A percentile compares a stretch with the other conserved stretches of the same genome.
These are phyloP conservation scores for Heliconius aoede DNA, from an alignment of 2,888 invertebrate species.

Conservation along the genomic window DNA sequence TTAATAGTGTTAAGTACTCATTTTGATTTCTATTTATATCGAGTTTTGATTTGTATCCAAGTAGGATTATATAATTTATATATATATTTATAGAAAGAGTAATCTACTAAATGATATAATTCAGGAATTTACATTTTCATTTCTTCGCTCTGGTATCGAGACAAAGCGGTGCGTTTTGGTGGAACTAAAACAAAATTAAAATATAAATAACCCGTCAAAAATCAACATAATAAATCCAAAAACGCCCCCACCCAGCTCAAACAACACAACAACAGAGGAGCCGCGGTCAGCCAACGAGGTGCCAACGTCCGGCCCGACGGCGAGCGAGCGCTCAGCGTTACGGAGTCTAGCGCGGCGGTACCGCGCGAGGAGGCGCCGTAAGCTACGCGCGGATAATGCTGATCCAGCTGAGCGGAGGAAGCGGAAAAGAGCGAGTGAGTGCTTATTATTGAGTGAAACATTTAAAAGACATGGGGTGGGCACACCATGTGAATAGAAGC, in stretches of 20 bases:
- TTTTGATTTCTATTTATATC: neutral
- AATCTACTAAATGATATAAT: too few species aligned
- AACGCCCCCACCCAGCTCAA: conserved; percentile 53
- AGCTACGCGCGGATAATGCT: conserved; percentile 72
- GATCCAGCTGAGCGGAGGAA: conserved; percentile 78
- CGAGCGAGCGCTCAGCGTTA: conserved; percentile 83
- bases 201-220: too few species aligned
- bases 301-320: conserved; percentile 87
- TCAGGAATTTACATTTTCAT: too few species aligned
- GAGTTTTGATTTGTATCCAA: neutral
- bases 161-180: too few species aligned
- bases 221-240: neutral
- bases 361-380: conserved; percentile 76
- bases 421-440: conserved; percentile 79
- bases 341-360: conserved; percentile 89
- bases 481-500: too few species aligned
- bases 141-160: too few species aligned
- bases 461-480: too few species aligned
- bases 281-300: conserved; percentile 83
- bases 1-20: neutral
- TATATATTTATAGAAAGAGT: too few species aligned
- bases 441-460: too few species aligned
- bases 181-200: too few species aligned
- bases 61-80: neutral
- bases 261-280: conserved; percentile 73